phyloP scores from a whole-genome alignment of 2,113 vertebrate species.

The Coturnix japonica region DNA sequence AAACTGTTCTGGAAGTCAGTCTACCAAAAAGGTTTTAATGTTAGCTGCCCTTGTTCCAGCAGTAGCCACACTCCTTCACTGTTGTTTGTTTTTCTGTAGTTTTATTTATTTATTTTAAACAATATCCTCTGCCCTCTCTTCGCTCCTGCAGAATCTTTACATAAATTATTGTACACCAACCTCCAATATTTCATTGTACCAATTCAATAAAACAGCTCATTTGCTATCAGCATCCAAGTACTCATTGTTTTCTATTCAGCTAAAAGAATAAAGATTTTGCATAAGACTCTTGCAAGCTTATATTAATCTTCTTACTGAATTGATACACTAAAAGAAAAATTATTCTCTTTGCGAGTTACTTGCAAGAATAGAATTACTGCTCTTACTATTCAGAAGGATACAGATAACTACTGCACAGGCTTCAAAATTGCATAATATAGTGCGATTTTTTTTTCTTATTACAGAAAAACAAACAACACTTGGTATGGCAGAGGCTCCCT shows the following conservation, averaged over 20 bases:
- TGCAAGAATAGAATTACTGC: conserved; percentile 23
- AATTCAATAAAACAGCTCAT: conserved; percentile 35
- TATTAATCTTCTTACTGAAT: conserved; percentile 62
- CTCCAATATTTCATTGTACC: conserved; percentile 5
- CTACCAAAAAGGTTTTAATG: background rate
- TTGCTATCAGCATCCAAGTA: conserved; percentile 26
- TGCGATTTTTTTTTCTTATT: background rate
- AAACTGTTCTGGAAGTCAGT: background rate
- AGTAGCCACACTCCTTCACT: background rate
- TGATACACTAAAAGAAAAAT: conserved; percentile 32
- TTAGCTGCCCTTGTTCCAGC: background rate
- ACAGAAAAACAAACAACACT: background rate
- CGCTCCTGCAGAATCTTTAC: background rate
- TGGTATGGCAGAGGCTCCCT: background rate
- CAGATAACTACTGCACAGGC: background rate
- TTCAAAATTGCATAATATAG: background rate
- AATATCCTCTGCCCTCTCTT: background rate
- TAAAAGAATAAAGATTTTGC: conserved; percentile 45
- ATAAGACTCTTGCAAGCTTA: conserved; percentile 42
- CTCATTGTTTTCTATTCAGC: conserved; percentile 22
- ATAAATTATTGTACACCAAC: background rate
- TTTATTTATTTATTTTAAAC: background rate
- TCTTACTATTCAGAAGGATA: background rate
- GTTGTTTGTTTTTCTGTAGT: background rate
- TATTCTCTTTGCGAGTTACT: conserved; percentile 4